These are phyloP conservation scores for Neotoxoptera formosana DNA, from an alignment of 1,140 invertebrate species.

Conservation along the genomic window DNA sequence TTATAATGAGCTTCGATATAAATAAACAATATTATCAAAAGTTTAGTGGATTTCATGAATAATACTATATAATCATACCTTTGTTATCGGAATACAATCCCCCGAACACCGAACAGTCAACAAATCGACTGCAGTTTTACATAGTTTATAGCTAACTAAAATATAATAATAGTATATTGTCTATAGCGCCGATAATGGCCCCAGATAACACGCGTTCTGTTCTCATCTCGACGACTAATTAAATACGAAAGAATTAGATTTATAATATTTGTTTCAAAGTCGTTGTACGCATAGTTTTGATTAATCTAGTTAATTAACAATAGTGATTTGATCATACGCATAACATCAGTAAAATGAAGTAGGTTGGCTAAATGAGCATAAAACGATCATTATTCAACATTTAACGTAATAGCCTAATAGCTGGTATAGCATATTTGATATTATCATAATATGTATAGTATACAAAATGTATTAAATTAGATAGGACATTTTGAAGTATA, in stretches of 20 bases:
- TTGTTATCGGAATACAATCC: neutral
- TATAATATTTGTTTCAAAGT: neutral
- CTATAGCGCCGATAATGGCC: neutral
- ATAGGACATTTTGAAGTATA: neutral
- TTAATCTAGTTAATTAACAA: neutral
- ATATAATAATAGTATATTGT: neutral
- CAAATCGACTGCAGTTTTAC: neutral
- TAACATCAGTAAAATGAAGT: neutral
- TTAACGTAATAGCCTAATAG: too few relatives aligned
- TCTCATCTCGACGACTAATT: neutral
- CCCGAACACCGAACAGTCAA: neutral
- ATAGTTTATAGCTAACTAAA: neutral
- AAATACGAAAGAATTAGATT: constrained; percentile 1
- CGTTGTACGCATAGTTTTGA: neutral
- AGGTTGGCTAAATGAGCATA: neutral
- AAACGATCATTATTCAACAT: neutral
- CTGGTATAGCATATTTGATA: neutral
- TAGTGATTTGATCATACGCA: neutral
- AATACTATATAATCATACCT: neutral
- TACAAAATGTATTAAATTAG: neutral
- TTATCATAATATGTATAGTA: too few relatives aligned
- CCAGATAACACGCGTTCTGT: neutral
- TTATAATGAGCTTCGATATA: neutral
- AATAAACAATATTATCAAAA: constrained; percentile 27
- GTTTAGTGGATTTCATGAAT: neutral